Conservation (phyloP, 2,888 invertebrate species). For the Drosophila lacicola region DNA sequence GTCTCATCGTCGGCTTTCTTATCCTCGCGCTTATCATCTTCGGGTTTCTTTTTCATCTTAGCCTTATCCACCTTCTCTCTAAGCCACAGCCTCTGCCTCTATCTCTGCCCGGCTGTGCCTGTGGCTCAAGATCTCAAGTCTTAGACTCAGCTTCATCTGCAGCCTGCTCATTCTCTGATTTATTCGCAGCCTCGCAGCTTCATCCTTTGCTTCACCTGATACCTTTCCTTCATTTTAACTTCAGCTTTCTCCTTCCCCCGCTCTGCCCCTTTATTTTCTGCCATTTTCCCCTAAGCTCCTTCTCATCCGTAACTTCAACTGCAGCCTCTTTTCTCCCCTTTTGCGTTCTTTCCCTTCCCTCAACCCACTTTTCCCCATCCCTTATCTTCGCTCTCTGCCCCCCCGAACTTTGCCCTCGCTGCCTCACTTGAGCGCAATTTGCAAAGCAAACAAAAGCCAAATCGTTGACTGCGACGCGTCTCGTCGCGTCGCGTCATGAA, state of each 20-base stretch:
- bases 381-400: neutral
- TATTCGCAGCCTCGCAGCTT: too few species aligned
- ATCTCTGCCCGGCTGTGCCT: neutral
- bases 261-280: neutral
- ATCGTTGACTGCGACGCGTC: constrained; percentile 26
- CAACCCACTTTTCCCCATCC: neutral
- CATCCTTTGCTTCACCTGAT: too few species aligned
- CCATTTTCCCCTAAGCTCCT: neutral
- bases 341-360: neutral
- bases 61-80: neutral
- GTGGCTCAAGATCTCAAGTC: neutral
- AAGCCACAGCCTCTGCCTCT: neutral
- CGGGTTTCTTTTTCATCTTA: neutral
- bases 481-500: constrained; percentile 38
- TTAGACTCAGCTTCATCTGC: constrained; percentile 2
- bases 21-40: constrained; percentile 5
- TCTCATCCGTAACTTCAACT: neutral
- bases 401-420: neutral
- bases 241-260: neutral
- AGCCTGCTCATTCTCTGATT: too few species aligned
- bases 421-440: constrained; percentile 60
- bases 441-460: constrained; percentile 73
- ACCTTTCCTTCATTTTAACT: neutral
- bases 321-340: neutral
- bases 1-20: neutral